These are phyloP conservation scores for Crossocerus cetratus DNA, from an alignment of 2,888 invertebrate genomes.

Conservation along the genomic window DNA sequence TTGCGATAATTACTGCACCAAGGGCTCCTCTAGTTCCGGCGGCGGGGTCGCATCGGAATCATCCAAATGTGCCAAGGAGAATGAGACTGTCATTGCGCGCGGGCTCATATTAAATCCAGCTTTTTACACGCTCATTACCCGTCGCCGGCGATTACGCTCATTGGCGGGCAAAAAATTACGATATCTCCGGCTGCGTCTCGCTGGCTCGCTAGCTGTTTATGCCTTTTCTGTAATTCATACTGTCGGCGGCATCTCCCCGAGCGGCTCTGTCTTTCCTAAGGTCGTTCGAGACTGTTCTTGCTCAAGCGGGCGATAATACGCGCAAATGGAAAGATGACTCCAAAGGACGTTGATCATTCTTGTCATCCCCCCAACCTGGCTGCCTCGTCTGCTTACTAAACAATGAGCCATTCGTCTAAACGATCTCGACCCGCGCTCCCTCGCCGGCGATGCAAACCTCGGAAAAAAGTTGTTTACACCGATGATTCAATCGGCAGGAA, in stretches of 20 bases:
- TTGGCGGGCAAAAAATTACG: not conserved
- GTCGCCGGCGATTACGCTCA: not conserved
- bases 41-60: not conserved
- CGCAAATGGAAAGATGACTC: conserved; percentile 15
- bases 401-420: conserved; percentile 33
- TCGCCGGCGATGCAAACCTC: not conserved
- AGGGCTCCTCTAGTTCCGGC: not conserved
- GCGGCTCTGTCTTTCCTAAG: conserved; percentile 16
- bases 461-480: not conserved
- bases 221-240: too few species aligned
- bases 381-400: conserved; percentile 21
- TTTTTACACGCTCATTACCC: conserved; percentile 3
- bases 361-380: conserved; percentile 8
- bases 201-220: too few species aligned
- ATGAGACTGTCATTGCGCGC: not conserved
- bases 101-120: not conserved
- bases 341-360: conserved; percentile 29
- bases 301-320: conserved; percentile 34
- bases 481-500: conserved; percentile 38
- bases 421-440: conserved; percentile 19
- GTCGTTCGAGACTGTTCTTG: conserved; percentile 12
- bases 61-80: conserved; percentile 5
- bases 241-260: not conserved
- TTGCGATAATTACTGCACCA: not conserved
- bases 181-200: too few species aligned